Evolutionary conservation across 2,113 vertebrate species (phyloP).

Genomic region (Xiphophorus couchianus): DNA sequence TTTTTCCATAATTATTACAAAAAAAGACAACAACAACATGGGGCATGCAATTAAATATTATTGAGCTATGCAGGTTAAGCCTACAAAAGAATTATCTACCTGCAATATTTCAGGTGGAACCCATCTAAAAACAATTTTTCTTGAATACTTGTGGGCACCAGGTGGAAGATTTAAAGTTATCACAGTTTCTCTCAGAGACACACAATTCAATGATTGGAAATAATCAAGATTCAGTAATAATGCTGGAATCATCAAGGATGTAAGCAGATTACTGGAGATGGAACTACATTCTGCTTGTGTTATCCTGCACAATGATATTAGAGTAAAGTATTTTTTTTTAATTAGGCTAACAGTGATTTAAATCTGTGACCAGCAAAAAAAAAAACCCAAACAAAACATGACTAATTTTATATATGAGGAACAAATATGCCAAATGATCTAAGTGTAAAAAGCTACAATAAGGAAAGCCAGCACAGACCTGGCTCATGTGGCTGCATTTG

Average conservation of each 20-base stretch:
- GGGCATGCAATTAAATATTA: too few species aligned
- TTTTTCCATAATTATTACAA: too few species aligned
- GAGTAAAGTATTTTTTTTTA: not conserved
- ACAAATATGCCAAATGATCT: not conserved
- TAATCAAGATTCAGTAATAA: not conserved
- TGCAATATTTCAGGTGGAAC: not conserved
- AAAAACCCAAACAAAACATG: not conserved
- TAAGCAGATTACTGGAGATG: not conserved
- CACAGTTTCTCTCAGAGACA: not conserved
- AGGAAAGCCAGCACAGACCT: slow-evolving; percentile 20
- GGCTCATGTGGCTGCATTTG: slow-evolving; percentile 26
- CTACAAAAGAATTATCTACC: not conserved
- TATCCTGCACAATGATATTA: not conserved
- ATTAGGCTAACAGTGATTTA: too few species aligned
- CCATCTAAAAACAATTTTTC: not conserved
- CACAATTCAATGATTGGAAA: not conserved
- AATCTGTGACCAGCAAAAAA: not conserved
- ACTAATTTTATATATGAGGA: not conserved
- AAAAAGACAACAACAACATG: too few species aligned
- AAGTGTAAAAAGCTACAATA: not conserved
- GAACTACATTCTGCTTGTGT: not conserved
- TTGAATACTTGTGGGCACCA: not conserved
- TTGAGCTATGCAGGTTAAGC: too few species aligned
- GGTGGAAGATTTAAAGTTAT: not conserved
- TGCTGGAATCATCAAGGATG: not conserved